Evolutionary conservation across 1,140 invertebrate species (phyloP), one percentile per base, ranked within the genome.

Genomic region (Diachasma alloeum): DNA sequence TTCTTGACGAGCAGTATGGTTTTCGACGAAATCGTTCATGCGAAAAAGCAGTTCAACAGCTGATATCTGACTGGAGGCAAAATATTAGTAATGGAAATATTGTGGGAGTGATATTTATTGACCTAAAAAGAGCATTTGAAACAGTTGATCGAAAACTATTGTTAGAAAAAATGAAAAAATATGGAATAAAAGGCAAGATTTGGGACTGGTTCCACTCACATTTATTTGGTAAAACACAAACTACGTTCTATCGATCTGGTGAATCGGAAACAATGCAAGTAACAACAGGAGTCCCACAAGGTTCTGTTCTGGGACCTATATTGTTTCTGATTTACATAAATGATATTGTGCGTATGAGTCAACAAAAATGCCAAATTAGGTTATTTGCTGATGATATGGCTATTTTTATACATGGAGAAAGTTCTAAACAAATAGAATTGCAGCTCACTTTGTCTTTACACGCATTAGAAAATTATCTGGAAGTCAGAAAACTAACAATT

Each of bases 301-400:
- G n/a, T n/a, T n/a, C n/a, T n/a, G n/a, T n/a, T n/a, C n/a, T n/a
- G n/a, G n/a, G n/a, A n/a, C n/a, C n/a, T n/a, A n/a, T n/a, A n/a
- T n/a, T n/a, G n/a, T n/a, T n/a, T n/a, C n/a, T n/a, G n/a, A n/a
- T n/a, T n/a, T n/a, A n/a, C n/a, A n/a, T n/a, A n/a, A n/a, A n/a
- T n/a, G n/a, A n/a, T n/a, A n/a, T n/a, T n/a, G n/a, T n/a, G n/a
- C n/a, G n/a, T n/a, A n/a, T n/a, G n/a, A n/a, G n/a, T n/a, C n/a
- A n/a, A n/a, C n/a, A n/a, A 67, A 24, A 10, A 75, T 53, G 36
- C 63, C n/a, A 22, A n/a, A 19, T 66, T 37, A 74, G 74, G 67
- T 17, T 79, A 26, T 79, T 79, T 72, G 71, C 76, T 2, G 72
- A 79, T 31, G 78, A 79, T 77, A 75, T 68, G 0, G 10, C 74